These are phyloP conservation scores for Andinoacara biseriatus DNA, from an alignment of 2,113 vertebrate species.

Conservation along the genomic window DNA sequence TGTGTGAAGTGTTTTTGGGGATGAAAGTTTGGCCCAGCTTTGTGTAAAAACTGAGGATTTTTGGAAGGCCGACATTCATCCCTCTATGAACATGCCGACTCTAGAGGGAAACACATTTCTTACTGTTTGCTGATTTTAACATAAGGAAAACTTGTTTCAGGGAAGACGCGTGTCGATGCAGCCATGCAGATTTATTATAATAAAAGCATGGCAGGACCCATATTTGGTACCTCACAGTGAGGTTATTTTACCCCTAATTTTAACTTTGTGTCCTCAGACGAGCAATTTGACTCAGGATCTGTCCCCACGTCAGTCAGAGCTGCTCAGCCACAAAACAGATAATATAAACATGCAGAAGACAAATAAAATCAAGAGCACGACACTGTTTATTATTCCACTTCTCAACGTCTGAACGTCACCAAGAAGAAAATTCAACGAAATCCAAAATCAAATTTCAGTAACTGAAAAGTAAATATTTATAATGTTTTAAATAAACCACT, in stretches of 20 bases:
- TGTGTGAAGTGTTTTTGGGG: background rate
- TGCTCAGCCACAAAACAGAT: background rate
- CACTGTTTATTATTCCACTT: too few relatives aligned
- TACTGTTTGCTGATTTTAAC: background rate
- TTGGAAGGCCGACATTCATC: background rate
- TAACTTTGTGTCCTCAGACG: background rate
- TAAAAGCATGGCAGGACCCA: too few relatives aligned
- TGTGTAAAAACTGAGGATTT: background rate
- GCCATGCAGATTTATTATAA: too few relatives aligned
- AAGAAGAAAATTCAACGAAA: background rate
- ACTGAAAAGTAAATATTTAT: background rate
- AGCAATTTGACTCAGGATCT: too few relatives aligned
- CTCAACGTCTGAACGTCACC: too few relatives aligned
- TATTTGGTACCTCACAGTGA: too few relatives aligned
- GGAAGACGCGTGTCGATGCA: too few relatives aligned
- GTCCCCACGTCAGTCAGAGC: too few relatives aligned
- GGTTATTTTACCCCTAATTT: background rate
- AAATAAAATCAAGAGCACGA: too few relatives aligned
- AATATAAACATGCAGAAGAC: too few relatives aligned
- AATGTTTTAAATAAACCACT: background rate
- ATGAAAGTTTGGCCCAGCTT: background rate
- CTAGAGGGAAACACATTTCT: background rate
- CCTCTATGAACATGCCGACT: background rate
- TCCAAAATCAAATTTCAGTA: background rate
- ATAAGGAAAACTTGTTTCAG: background rate